Conservation (phyloP, 2,113 vertebrate species). For the Callopanchax toddi region DNA sequence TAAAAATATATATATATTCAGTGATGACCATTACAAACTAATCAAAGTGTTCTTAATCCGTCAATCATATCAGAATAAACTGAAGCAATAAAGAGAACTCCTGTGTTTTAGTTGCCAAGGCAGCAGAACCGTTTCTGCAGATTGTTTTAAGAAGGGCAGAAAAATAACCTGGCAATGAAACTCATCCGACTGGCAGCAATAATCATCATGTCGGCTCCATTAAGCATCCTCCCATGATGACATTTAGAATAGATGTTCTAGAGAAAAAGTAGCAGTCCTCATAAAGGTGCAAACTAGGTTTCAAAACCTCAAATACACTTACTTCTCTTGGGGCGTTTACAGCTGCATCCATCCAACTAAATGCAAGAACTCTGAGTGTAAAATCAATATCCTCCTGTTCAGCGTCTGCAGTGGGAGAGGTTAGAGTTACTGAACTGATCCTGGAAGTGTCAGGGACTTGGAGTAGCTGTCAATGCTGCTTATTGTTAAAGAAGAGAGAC, state of each 20-base stretch:
- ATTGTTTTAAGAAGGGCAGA: background rate
- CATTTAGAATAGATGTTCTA: background rate
- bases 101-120: background rate
- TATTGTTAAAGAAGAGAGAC: background rate
- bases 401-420: background rate
- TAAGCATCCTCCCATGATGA: background rate
- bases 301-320: too few relatives aligned
- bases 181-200: background rate
- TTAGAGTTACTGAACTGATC: conserved; percentile 1
- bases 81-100: background rate
- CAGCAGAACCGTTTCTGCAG: background rate
- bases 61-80: background rate
- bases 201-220: background rate
- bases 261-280: background rate
- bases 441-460: background rate
- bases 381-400: background rate
- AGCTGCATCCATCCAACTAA: background rate
- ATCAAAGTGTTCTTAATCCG: too few relatives aligned
- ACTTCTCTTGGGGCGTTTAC: too few relatives aligned
- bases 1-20: too few relatives aligned
- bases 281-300: background rate
- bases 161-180: background rate
- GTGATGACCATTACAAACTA: too few relatives aligned
- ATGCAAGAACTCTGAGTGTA: background rate
- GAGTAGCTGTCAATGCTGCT: background rate